phyloP scores from a whole-genome alignment of 2,888 invertebrate species.

The Julus scandinavius region DNA sequence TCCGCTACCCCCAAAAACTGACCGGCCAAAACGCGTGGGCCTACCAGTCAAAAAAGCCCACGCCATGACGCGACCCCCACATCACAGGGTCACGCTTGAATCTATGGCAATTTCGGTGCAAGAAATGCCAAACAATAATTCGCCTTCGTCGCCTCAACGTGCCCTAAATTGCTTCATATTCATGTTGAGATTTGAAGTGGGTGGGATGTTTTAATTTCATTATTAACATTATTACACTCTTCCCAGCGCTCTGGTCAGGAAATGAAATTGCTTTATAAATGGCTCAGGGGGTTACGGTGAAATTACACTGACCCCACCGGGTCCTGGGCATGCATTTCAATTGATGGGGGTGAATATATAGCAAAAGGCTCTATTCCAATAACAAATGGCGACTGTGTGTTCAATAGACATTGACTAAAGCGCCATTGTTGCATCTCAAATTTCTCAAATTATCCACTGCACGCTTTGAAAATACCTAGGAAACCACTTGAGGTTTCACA shows the following conservation, averaged over 20 bases:
- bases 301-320: not conserved
- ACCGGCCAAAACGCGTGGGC: not conserved
- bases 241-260: not conserved
- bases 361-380: too few relatives aligned
- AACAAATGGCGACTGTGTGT: too few relatives aligned
- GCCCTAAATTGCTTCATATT: not conserved
- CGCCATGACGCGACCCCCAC: not conserved
- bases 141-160: not conserved
- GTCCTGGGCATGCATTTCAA: too few relatives aligned
- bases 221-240: not conserved
- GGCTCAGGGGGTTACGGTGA: not conserved
- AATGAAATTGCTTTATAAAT: conserved; percentile 12
- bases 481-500: too few relatives aligned
- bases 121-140: not conserved
- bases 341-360: too few relatives aligned
- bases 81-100: not conserved
- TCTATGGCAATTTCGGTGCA: not conserved
- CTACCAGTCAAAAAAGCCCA: not conserved
- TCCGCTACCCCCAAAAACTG: not conserved
- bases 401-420: too few relatives aligned
- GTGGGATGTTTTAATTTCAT: not conserved
- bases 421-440: too few relatives aligned
- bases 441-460: too few relatives aligned
- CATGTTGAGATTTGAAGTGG: not conserved
- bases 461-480: too few relatives aligned